These are phyloP conservation scores for Eulithis prunata DNA, from an alignment of 2,888 invertebrate species.

Conservation along the genomic window DNA sequence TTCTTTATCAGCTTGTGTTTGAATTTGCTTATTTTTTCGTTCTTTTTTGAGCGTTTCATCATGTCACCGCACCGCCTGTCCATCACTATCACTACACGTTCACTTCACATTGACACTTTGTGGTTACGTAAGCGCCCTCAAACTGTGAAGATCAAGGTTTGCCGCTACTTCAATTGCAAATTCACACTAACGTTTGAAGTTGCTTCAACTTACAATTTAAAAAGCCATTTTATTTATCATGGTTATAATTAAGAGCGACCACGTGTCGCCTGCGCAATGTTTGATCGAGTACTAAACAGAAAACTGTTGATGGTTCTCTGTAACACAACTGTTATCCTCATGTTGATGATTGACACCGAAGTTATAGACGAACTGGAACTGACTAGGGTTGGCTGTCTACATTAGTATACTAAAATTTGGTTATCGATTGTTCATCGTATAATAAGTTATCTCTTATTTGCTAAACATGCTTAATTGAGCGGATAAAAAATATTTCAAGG, in stretches of 20 bases:
- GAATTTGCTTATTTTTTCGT: constrained; percentile 72
- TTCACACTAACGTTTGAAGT: constrained; percentile 37
- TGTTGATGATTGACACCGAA: constrained; percentile 44
- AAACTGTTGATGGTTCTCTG: constrained; percentile 57
- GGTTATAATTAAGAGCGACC: constrained; percentile 51
- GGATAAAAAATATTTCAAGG: constrained; percentile 32
- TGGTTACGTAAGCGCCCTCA: constrained; percentile 52
- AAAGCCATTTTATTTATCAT: constrained; percentile 29
- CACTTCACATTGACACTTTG: constrained; percentile 34
- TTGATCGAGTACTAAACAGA: constrained; percentile 64
- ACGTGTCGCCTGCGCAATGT: constrained; percentile 67
- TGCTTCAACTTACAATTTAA: constrained; percentile 33
- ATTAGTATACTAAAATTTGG: constrained; percentile 33
- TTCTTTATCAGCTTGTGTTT: constrained; percentile 76
- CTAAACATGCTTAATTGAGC: constrained; percentile 36
- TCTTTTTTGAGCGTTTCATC: constrained; percentile 66
- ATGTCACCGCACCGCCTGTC: constrained; percentile 59
- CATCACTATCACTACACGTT: constrained; percentile 51
- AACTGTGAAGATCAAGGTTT: constrained; percentile 55
- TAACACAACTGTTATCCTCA: constrained; percentile 49
- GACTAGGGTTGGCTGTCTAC: constrained; percentile 55
- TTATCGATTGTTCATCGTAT: constrained; percentile 43
- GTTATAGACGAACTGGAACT: constrained; percentile 38
- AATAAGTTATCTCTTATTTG: constrained; percentile 37
- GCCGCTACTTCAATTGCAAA: constrained; percentile 44